Conservation (phyloP, 2,113 vertebrate species). For the Myrmecobius fasciatus region DNA sequence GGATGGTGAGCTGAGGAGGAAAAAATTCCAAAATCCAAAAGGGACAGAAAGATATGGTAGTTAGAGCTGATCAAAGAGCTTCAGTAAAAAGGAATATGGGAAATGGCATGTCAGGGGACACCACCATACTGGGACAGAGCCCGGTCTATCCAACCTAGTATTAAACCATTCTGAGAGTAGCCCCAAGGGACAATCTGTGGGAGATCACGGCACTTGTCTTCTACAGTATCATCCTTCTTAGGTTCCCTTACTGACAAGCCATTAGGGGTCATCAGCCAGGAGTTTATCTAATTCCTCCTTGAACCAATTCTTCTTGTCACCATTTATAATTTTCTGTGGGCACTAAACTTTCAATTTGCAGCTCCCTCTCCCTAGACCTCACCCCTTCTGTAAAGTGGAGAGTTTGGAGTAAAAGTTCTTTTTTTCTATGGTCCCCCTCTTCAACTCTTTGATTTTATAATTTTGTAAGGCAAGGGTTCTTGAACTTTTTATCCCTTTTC, state of each 20-base stretch:
- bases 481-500: neutral
- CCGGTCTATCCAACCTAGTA: neutral
- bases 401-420: neutral
- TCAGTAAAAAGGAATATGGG: neutral
- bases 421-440: neutral
- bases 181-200: neutral
- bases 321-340: neutral
- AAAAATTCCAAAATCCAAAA: slow-evolving; percentile 44
- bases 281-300: neutral
- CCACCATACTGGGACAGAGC: neutral
- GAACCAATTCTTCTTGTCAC: neutral
- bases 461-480: neutral
- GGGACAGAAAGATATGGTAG: slow-evolving; percentile 40
- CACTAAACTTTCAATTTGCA: neutral
- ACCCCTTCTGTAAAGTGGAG: neutral
- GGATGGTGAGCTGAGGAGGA: slow-evolving; percentile 26
- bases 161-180: neutral
- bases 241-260: neutral
- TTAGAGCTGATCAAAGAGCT: slow-evolving; percentile 20
- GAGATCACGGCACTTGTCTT: neutral
- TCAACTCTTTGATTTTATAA: neutral
- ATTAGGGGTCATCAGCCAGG: neutral
- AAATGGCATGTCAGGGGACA: neutral
- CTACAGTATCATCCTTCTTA: neutral
- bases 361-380: neutral